Percentiles rank a stretch among this genome's conserved stretches.
Conservation (phyloP, 2,113 vertebrate genomes). For the Erythrocercus mccallii region DNA sequence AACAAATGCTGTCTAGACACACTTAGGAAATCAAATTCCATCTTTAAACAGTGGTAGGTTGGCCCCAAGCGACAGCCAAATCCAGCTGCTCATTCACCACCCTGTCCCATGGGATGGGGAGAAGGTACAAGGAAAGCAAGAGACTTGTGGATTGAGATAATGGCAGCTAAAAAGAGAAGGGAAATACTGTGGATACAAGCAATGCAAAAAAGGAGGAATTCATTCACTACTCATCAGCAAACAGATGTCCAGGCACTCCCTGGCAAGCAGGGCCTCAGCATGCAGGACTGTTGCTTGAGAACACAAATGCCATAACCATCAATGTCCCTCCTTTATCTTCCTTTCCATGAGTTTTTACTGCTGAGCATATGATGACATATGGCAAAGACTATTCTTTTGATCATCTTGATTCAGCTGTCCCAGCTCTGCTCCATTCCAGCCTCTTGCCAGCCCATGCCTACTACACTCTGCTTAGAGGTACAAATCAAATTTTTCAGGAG, state of each 20-base stretch:
- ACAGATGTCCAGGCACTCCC: not conserved
- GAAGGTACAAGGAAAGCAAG: not conserved
- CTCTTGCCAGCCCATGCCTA: not conserved
- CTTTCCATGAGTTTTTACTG: not conserved
- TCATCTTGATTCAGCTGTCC: not conserved
- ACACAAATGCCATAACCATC: not conserved
- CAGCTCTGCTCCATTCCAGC: not conserved
- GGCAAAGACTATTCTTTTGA: not conserved
- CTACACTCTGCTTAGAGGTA: not conserved
- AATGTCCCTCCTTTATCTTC: not conserved
- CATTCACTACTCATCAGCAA: not conserved
- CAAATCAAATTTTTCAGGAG: not conserved
- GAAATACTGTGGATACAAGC: not conserved
- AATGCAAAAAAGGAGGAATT: not conserved
- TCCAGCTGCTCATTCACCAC: not conserved
- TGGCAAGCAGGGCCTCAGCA: not conserved
- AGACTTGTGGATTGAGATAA: not conserved
- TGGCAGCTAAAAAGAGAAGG: not conserved
- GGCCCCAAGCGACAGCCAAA: not conserved
- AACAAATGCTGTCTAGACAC: not conserved
- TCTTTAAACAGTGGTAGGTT: not conserved
- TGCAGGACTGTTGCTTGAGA: not conserved
- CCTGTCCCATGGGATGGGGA: not conserved
- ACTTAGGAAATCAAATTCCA: not conserved
- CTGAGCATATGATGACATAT: not conserved